A percentile compares a stretch with the other conserved stretches of the same genome.
phyloP scores from a whole-genome alignment of 2,888 invertebrate species.

The Nycteola revayana region DNA sequence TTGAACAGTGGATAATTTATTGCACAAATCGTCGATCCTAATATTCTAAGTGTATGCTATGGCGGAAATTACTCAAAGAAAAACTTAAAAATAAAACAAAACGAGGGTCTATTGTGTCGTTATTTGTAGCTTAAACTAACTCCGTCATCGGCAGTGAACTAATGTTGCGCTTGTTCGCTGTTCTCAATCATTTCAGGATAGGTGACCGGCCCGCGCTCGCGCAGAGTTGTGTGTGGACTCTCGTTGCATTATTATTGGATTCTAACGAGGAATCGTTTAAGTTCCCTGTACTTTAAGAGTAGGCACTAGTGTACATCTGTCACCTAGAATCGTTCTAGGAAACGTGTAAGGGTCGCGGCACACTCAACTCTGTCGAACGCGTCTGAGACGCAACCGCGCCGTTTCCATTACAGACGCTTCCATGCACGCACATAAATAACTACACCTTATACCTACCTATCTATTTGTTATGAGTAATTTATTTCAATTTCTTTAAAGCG shows the following conservation, averaged over 20 bases:
- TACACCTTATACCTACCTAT: conserved; percentile 77
- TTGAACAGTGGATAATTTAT: conserved; percentile 66
- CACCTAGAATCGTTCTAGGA: too few species aligned
- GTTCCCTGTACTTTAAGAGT: too few species aligned
- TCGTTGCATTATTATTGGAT: background rate
- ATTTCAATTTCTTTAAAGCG: conserved; percentile 80
- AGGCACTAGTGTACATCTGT: too few species aligned
- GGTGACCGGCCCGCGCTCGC: conserved; percentile 10
- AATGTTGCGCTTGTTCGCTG: conserved; percentile 46
- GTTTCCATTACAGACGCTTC: conserved; percentile 36
- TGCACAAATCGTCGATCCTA: conserved; percentile 71
- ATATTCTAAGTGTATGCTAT: conserved; percentile 58
- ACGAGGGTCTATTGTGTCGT: conserved; percentile 52
- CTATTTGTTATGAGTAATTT: conserved; percentile 75
- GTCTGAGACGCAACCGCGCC: conserved; percentile 17
- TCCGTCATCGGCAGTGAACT: conserved; percentile 64
- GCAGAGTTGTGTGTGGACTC: conserved; percentile 2
- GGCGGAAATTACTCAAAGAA: conserved; percentile 51
- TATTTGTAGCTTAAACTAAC: conserved; percentile 58
- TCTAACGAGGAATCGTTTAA: too few species aligned
- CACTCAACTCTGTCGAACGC: background rate
- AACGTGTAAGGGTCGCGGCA: too few species aligned
- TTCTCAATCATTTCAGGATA: conserved; percentile 23
- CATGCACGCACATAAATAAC: conserved; percentile 65
- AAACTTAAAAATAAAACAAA: conserved; percentile 48